These are phyloP conservation scores for Eugnorisma glareosa DNA, from an alignment of 2,888 invertebrate genomes.

Conservation along the genomic window DNA sequence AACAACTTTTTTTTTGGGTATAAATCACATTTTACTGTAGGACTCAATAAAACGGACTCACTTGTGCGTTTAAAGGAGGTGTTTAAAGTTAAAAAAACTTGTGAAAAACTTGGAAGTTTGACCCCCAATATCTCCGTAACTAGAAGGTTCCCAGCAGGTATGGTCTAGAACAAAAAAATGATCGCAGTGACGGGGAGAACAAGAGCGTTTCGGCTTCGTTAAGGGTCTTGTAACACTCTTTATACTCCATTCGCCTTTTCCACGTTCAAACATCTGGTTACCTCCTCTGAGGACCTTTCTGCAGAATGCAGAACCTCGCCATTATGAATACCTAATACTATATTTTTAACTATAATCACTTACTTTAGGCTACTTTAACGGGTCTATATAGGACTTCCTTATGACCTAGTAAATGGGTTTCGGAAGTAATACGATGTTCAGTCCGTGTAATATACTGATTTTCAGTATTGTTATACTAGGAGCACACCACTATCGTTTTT, in stretches of 20 bases:
- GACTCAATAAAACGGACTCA: too few species aligned
- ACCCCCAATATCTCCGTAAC: too few species aligned
- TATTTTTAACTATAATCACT: neutral
- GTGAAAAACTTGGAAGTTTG: too few species aligned
- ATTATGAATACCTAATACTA: neutral
- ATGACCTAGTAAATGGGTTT: slow-evolving; percentile 24
- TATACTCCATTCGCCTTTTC: neutral
- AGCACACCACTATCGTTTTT: neutral
- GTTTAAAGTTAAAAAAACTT: too few species aligned
- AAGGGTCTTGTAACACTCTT: too few species aligned
- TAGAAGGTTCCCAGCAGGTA: too few species aligned
- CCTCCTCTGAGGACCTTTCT: neutral
- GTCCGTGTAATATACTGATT: neutral
- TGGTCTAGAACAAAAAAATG: too few species aligned
- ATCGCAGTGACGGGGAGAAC: too few species aligned
- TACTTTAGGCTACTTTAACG: neutral
- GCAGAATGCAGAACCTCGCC: neutral
- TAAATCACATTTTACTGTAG: too few species aligned
- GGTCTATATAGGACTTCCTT: slow-evolving; percentile 31
- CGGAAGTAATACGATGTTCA: slow-evolving; percentile 25
- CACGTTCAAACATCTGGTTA: neutral
- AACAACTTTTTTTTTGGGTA: too few species aligned
- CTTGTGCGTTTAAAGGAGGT: too few species aligned
- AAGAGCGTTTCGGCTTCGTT: too few species aligned
- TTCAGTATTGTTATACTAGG: neutral